phyloP scores from a whole-genome alignment of 2,113 vertebrate species.

The Carassius carassius region DNA sequence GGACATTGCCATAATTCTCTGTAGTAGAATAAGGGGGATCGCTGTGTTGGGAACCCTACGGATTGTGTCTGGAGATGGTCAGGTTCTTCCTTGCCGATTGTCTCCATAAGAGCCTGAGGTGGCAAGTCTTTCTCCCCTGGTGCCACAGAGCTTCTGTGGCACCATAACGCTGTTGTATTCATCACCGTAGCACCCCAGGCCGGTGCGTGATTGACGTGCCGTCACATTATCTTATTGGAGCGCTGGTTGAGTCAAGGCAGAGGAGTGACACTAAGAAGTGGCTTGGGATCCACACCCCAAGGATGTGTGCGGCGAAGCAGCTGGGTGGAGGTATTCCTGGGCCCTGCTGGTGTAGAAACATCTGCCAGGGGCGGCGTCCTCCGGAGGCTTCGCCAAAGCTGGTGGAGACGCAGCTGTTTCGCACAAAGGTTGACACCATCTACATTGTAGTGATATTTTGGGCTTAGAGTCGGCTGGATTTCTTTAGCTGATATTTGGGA shows the following conservation, averaged over 20 bases:
- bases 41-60: slow-evolving; percentile 33
- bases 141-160: slow-evolving; percentile 24
- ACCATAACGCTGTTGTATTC: slow-evolving; percentile 32
- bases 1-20: slow-evolving; percentile 26
- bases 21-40: slow-evolving; percentile 34
- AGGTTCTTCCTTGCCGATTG: slow-evolving; percentile 38
- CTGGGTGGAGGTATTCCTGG: slow-evolving; percentile 54
- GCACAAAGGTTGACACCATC: slow-evolving; percentile 56
- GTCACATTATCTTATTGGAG: slow-evolving; percentile 60
- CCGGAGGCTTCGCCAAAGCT: slow-evolving; percentile 40
- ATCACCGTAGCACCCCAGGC: slow-evolving; percentile 44
- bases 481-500: neutral
- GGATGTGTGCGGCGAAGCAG: slow-evolving; percentile 51
- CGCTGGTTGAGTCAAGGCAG: slow-evolving; percentile 44
- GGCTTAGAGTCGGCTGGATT: slow-evolving; percentile 52
- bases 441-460: slow-evolving; percentile 65
- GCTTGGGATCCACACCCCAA: slow-evolving; percentile 52
- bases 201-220: slow-evolving; percentile 55
- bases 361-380: slow-evolving; percentile 47
- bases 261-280: slow-evolving; percentile 58
- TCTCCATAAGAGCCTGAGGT: slow-evolving; percentile 36
- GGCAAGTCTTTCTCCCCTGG: slow-evolving; percentile 38
- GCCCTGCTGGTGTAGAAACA: slow-evolving; percentile 48
- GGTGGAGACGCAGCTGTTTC: slow-evolving; percentile 64
- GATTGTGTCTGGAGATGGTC: slow-evolving; percentile 42